phyloP scores from a whole-genome alignment of 1,140 invertebrate species.

The Hyposmocoma kahamanoa region DNA sequence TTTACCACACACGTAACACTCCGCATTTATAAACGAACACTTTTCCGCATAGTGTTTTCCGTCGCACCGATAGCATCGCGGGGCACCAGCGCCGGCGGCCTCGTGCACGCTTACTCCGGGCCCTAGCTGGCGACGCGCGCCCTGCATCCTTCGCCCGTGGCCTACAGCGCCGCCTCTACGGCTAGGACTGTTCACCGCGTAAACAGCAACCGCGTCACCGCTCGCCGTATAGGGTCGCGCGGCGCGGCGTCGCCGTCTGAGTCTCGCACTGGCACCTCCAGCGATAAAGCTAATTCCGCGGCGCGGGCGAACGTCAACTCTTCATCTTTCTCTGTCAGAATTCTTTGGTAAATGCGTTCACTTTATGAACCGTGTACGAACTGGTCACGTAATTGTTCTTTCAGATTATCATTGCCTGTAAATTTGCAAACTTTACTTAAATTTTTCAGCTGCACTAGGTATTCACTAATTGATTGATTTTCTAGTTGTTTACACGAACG shows the following conservation, averaged over 20 bases:
- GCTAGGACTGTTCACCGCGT: too few species aligned
- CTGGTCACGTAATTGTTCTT: slow-evolving; percentile 13
- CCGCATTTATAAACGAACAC: slow-evolving; percentile 4
- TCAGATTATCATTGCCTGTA: not conserved
- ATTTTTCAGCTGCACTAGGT: slow-evolving; percentile 9
- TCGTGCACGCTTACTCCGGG: not conserved
- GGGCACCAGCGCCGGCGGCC: not conserved
- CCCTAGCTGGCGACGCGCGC: not conserved
- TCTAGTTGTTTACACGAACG: slow-evolving; percentile 5
- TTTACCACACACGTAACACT: slow-evolving; percentile 8
- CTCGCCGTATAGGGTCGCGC: too few species aligned
- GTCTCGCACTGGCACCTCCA: slow-evolving; percentile 11
- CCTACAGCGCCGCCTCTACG: not conserved
- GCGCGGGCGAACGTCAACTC: slow-evolving; percentile 3
- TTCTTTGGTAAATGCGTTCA: not conserved
- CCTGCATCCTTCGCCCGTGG: not conserved
- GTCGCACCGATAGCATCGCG: slow-evolving; percentile 8
- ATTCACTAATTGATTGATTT: slow-evolving; percentile 13
- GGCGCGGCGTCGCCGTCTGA: not conserved
- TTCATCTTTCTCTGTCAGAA: not conserved
- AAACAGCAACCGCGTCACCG: too few species aligned
- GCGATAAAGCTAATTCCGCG: slow-evolving; percentile 1
- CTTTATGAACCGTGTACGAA: slow-evolving; percentile 9
- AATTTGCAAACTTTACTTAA: slow-evolving; percentile 9
- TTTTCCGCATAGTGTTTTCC: not conserved